These are phyloP conservation scores for Pristionchus fissidentatus DNA, from an alignment of 2,888 invertebrate genomes.

Conservation along the genomic window DNA sequence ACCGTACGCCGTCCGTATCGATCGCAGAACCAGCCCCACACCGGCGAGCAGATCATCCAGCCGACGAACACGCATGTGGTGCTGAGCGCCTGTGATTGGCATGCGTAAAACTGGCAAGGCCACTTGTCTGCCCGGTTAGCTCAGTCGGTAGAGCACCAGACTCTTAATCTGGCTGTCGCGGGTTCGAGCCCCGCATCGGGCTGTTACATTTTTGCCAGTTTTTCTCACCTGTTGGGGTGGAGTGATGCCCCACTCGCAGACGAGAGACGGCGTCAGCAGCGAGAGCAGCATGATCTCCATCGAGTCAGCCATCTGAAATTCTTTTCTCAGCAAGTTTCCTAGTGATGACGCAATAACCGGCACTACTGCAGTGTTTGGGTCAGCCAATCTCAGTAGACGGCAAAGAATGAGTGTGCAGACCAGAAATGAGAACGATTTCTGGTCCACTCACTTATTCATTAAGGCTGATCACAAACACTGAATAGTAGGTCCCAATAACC, in stretches of 20 bases:
- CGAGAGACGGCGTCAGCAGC: slow-evolving; percentile 91
- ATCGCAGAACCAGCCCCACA: slow-evolving; percentile 94
- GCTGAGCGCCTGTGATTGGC: slow-evolving; percentile 86
- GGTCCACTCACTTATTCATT: no score
- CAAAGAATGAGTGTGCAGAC: no score
- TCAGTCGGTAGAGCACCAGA: slow-evolving; percentile 70
- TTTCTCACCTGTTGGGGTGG: slow-evolving; percentile 37
- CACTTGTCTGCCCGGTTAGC: slow-evolving; percentile 65
- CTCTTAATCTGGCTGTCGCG: slow-evolving; percentile 66
- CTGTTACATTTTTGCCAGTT: background rate
- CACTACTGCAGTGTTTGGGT: no score
- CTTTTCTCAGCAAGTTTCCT: no score
- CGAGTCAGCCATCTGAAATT: slow-evolving; percentile 96
- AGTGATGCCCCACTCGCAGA: slow-evolving; percentile 92
- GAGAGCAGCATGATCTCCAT: slow-evolving; percentile 97
- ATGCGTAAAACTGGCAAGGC: background rate
- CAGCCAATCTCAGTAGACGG: no score
- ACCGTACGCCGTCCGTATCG: slow-evolving; percentile 61
- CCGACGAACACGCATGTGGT: slow-evolving; percentile 94
- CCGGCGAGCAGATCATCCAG: slow-evolving; percentile 95
- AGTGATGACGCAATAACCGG: no score
- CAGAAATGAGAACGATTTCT: no score
- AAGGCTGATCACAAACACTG: background rate
- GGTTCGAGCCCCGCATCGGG: slow-evolving; percentile 57
- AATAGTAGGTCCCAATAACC: slow-evolving; percentile 52